phyloP scores from a whole-genome alignment of 2,888 invertebrate genomes.

The Aleiodes alternator region DNA sequence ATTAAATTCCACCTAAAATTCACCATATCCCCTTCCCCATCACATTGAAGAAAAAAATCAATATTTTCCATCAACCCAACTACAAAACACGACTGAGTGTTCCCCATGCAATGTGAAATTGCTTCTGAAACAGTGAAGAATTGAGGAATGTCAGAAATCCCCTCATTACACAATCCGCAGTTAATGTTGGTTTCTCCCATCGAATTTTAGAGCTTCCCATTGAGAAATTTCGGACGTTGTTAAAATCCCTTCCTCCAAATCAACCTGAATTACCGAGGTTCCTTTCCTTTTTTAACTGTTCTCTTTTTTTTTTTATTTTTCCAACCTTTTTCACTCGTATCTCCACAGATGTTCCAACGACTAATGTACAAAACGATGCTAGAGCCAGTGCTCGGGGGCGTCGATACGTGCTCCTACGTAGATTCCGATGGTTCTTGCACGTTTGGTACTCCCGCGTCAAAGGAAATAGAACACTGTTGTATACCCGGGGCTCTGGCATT shows the following conservation, averaged over 20 bases:
- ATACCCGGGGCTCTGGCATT: slow-evolving; percentile 29
- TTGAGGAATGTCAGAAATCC: not conserved
- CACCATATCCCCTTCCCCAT: no score
- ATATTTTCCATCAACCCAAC: slow-evolving; percentile 59
- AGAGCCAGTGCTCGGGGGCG: slow-evolving; percentile 16
- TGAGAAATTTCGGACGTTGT: slow-evolving; percentile 31
- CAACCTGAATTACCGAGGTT: slow-evolving; percentile 43
- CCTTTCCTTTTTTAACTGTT: slow-evolving; percentile 44
- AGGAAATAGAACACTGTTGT: slow-evolving; percentile 43
- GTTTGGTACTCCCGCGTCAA: slow-evolving; percentile 41
- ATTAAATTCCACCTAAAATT: no score
- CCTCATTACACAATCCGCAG: not conserved
- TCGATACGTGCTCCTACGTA: slow-evolving; percentile 30
- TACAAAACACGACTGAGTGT: no score
- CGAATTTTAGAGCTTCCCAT: slow-evolving; percentile 57
- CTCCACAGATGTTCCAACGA: slow-evolving; percentile 34
- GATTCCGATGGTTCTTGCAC: slow-evolving; percentile 44
- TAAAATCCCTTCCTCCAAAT: not conserved
- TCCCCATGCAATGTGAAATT: slow-evolving; percentile 31
- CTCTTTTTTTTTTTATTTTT: not conserved
- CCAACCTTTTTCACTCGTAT: slow-evolving; percentile 20
- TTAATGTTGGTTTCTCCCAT: slow-evolving; percentile 15
- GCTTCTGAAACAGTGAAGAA: not conserved
- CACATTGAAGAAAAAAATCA: no score
- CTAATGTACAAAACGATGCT: slow-evolving; percentile 31